Evolutionary conservation across 1,140 invertebrate species (phyloP), one percentile per base, ranked within the genome.

Genomic region (Fopius arisanus): DNA sequence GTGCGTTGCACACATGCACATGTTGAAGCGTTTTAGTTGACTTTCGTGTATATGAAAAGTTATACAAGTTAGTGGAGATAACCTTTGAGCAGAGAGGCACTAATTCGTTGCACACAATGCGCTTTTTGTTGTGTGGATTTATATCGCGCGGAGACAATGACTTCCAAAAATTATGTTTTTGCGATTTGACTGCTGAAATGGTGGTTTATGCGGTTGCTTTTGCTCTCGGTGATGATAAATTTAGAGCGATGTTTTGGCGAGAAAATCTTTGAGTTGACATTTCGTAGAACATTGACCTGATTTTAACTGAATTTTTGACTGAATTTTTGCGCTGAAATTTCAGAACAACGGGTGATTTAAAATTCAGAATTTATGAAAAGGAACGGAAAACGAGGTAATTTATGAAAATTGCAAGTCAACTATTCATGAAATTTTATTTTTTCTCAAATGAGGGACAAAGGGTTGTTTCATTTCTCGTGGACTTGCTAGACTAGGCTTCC

Each of bases 141-240:
- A 76, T 76, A 23, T 26, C 48, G 43, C 73, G 19, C 43, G 66
- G 67, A 41, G 40, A 76, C 75, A 76, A 76, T 76, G 71, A 76
- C 71, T 76, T 73, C 67, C 75, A 41, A 70, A 59, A 76, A 76
- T 73, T 67, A 76, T 70, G 59, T 76, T 73, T 70, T 26, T 67
- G 73, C 48, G 28, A 70, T 54, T 23, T 54, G 65, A 40, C 37
- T n/a, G 37, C 14, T 9, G 26, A 71, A 33, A 65, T 71, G 59
- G 43, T 59, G 21, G 14, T 68, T 68, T 40, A 21, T 48, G 67
- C n/a, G 9, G 40, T n/a, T 48, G n/a, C 43, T 31, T 54, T 70
- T 70, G 48, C 59, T 70, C 59, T 29, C 4, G 28, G 29, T 7
- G 2, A 59, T 26, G 21, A 51, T 51, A 51, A 23, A 59, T 28